Percentiles rank a stretch among this genome's conserved stretches.
Conservation (phyloP, 1,140 invertebrate genomes). For the Heliconius eleuchia region DNA sequence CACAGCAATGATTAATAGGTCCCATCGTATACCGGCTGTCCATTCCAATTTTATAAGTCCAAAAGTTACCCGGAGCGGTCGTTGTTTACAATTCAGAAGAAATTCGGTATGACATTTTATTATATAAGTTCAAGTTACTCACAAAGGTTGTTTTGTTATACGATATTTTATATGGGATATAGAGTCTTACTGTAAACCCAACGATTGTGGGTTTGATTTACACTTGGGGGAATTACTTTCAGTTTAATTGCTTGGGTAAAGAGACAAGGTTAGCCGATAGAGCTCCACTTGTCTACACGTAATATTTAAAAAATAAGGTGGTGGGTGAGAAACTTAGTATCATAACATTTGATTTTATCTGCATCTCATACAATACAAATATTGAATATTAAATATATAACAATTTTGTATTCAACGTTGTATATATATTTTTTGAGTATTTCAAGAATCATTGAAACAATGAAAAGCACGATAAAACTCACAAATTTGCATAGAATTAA, state of each 20-base stretch:
- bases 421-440: too few relatives aligned
- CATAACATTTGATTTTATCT: too few relatives aligned
- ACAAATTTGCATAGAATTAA: background rate
- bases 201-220: background rate
- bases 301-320: too few relatives aligned
- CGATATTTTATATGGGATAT: too few relatives aligned
- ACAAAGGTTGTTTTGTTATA: too few relatives aligned
- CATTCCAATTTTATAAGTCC: slow-evolving; percentile 4
- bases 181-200: background rate
- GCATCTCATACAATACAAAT: too few relatives aligned
- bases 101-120: background rate
- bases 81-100: background rate
- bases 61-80: background rate
- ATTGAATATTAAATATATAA: too few relatives aligned
- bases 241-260: too few relatives aligned
- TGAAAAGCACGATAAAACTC: background rate
- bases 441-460: background rate
- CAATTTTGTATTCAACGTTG: too few relatives aligned
- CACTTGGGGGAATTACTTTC: background rate
- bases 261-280: too few relatives aligned
- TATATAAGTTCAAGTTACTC: background rate
- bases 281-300: too few relatives aligned
- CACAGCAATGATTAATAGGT: slow-evolving; percentile 8
- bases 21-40: background rate
- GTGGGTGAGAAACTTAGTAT: too few relatives aligned